These are phyloP conservation scores for Eupeodes latifasciatus DNA, from an alignment of 2,888 invertebrate species.

Conservation along the genomic window DNA sequence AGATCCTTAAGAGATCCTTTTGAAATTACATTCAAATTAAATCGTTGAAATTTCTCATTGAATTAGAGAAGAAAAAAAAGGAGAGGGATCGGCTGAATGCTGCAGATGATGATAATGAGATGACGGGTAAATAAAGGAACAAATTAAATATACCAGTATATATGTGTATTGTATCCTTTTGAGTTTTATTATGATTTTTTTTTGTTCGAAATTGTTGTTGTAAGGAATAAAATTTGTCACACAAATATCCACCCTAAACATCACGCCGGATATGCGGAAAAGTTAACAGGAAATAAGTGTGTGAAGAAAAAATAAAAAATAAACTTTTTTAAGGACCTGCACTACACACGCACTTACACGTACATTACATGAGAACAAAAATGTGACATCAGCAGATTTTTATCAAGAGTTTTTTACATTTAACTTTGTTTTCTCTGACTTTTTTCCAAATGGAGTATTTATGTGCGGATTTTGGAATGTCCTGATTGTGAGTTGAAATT, in stretches of 20 bases:
- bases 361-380: background rate
- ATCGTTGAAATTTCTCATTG: constrained; percentile 70
- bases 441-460: background rate
- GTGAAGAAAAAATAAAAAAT: constrained; percentile 51
- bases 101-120: constrained; percentile 9
- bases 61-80: constrained; percentile 27
- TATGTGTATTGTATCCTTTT: constrained; percentile 13
- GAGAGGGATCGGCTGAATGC: background rate
- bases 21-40: constrained; percentile 73
- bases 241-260: constrained; percentile 29
- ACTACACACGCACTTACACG: too few species aligned
- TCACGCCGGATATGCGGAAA: constrained; percentile 29
- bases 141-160: background rate
- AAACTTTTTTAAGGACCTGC: constrained; percentile 40
- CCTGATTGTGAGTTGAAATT: constrained; percentile 11
- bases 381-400: constrained; percentile 73
- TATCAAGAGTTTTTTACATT: constrained; percentile 22
- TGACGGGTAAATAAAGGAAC: constrained; percentile 3
- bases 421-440: background rate
- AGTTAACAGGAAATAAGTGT: constrained; percentile 23
- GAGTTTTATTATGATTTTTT: constrained; percentile 48
- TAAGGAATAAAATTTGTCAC: constrained; percentile 55
- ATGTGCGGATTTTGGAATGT: constrained; percentile 2
- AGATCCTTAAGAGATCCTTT: constrained; percentile 47
- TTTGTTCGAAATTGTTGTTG: background rate